Evolutionary conservation across 2,797 vertebrate species (phyloP).

Genomic region (Pipistrellus pipistrellus): DNA sequence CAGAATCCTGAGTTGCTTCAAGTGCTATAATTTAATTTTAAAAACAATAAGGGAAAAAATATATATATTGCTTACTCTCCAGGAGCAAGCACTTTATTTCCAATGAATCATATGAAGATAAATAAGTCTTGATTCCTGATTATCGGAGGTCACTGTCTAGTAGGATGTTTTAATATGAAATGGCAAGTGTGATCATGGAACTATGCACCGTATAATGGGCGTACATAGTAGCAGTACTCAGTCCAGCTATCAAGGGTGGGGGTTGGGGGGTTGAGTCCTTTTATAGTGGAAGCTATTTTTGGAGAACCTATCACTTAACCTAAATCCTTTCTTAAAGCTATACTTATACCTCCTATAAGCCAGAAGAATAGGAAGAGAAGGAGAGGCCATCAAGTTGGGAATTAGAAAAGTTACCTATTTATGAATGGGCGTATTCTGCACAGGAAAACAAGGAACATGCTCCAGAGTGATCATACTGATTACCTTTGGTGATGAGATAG

Average conservation of each 20-base stretch:
- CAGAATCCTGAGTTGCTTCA: background rate
- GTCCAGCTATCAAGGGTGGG: fast-evolving
- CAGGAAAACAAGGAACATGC: background rate
- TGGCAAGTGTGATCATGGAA: background rate
- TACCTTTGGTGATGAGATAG: background rate
- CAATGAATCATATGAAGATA: background rate
- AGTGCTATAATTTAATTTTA: background rate
- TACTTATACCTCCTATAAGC: background rate
- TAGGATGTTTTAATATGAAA: background rate
- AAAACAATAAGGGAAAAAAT: background rate
- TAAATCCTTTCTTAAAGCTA: background rate
- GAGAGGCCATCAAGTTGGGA: background rate
- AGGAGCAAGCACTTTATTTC: background rate
- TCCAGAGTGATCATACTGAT: background rate
- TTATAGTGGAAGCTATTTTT: background rate
- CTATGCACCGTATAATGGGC: fast-evolving
- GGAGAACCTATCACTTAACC: background rate
- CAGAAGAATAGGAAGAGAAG: background rate
- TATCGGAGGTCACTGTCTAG: background rate
- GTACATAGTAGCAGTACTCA: fast-evolving
- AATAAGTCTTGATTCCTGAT: background rate
- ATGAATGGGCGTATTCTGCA: background rate
- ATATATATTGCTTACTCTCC: background rate
- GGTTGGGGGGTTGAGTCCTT: background rate
- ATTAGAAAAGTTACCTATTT: background rate